Evolutionary conservation across 2,888 invertebrate species (phyloP), one percentile per base, ranked within the genome.

Genomic region (Brenthis daphne): DNA sequence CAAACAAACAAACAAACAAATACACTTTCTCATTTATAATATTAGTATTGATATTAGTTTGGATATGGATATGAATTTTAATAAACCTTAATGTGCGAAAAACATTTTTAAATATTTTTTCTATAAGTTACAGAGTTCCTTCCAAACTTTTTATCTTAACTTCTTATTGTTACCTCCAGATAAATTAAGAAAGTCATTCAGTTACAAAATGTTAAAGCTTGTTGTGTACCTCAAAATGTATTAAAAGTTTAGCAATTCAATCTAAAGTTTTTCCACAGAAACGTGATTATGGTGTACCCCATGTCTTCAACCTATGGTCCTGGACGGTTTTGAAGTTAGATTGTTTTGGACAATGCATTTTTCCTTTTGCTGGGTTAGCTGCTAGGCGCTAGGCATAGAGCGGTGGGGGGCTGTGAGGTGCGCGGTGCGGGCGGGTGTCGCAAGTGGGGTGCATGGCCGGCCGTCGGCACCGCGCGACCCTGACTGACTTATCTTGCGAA

Each of bases 401-500:
- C 72, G 75, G 73, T 65, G 79, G 70, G 77, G 79, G 80, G 80
- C 13, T 33, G 20, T n/a, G 70, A 57, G 70, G 70, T 68, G 76
- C 69, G 70, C 73, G 76, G 74, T 65, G 79, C 72, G 78, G 79
- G 81, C 79, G 84, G 85, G 89, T 86, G 87, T 88, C 85, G 87
- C 87, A 85, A 77, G 77, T 77, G 89, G 90, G 89, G 92, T 90
- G 90, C 92, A 92, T 81, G 92, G 92, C 90, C 92, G 92, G 90
- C 85, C 92, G 85, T 90, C 92, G 91, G 92, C 92, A 89, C 91
- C 89, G 88, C 85, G 80, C 92, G 92, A 92, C 92, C 92, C 92
- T 92, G 92, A 92, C 92, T 92, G 89, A 92, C 92, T 92, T 92
- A 91, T 89, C 90, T 90, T 85, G 85, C 88, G 84, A 90, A 89